Base-by-base conservation (phyloP, 1,140 invertebrate genomes). In the Pseudomyrmex pallidus region DNA sequence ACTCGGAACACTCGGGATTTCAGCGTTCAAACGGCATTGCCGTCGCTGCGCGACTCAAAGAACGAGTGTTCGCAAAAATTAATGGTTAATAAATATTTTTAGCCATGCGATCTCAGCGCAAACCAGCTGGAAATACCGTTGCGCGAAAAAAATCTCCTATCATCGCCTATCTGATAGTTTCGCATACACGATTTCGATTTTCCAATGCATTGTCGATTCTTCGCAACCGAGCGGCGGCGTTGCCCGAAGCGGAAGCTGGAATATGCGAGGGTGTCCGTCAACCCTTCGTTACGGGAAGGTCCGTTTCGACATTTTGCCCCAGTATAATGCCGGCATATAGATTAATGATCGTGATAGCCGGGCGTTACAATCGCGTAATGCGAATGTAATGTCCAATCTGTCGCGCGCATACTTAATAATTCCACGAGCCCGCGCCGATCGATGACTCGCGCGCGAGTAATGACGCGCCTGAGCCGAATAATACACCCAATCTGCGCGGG, bases 391-490 rank as follows among this genome's bases (percentile, higher is more conserved):
- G 87, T 57, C 66, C 83, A 80, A 88, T 88, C 83, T 87, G 86
- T 88, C 86, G 86, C 83, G 61, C 85, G 83, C 86, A 88, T 88
- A 87, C 86, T 88, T 88, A 85, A 87, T 88, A 88, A 88, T 88
- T 88, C 83, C 64, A 35, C 35, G 35, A 35, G 35, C 17, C 20
- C 54, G 17, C 50, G 52, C 73, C 86, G 83, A 88, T 88, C 77
- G 83, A 88, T 84, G 59, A 48, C 35, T 59, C 68, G 22, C 68
- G 10, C 59, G 57, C 61, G 46, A 57, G 73, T 85, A 64, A 61
- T 68, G 59, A 77, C 64, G 61, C 80, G 50, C 66, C 56, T 54
- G 44, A 63, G 63, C n/a, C 70, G 64, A 84, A 87, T 87, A 88
- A 88, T 84, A 57, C 67, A 59, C 57, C 86, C 86, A 88, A 88